Evolutionary conservation across 2,888 invertebrate species (phyloP).

Genomic region (Nemotelus nigrinus): DNA sequence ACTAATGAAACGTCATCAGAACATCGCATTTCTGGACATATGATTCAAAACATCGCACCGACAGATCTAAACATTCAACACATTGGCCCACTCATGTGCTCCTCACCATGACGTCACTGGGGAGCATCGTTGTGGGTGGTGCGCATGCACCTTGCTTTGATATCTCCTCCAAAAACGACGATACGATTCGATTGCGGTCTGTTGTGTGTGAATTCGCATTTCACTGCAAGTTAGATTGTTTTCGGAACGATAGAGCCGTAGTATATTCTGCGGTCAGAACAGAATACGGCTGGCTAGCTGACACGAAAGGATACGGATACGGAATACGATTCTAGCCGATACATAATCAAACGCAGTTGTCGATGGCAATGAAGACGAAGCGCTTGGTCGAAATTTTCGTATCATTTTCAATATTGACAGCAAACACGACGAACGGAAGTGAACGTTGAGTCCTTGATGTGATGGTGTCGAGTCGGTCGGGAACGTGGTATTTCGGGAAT

Average conservation of each 20-base stretch:
- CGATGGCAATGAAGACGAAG: background rate
- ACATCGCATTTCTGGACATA: background rate
- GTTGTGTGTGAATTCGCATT: too few relatives aligned
- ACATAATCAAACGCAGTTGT: background rate
- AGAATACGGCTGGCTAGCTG: background rate
- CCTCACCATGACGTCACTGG: conserved; percentile 43
- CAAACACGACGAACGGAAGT: background rate
- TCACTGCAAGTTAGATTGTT: too few relatives aligned
- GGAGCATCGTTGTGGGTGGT: background rate
- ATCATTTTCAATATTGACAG: conserved; percentile 4
- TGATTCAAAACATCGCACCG: background rate
- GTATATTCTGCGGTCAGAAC: background rate
- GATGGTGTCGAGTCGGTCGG: too few relatives aligned
- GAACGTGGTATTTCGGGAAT: background rate
- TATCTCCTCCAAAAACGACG: background rate
- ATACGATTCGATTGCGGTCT: background rate
- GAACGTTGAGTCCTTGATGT: background rate
- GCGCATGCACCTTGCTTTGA: background rate
- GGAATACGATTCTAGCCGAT: background rate
- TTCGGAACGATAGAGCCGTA: too few relatives aligned
- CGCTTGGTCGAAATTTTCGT: background rate
- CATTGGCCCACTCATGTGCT: background rate
- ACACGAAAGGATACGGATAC: background rate
- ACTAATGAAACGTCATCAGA: too few relatives aligned
- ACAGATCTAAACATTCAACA: too few relatives aligned